Conservation (phyloP, 2,113 vertebrate species). For the Leucopternis melanops region DNA sequence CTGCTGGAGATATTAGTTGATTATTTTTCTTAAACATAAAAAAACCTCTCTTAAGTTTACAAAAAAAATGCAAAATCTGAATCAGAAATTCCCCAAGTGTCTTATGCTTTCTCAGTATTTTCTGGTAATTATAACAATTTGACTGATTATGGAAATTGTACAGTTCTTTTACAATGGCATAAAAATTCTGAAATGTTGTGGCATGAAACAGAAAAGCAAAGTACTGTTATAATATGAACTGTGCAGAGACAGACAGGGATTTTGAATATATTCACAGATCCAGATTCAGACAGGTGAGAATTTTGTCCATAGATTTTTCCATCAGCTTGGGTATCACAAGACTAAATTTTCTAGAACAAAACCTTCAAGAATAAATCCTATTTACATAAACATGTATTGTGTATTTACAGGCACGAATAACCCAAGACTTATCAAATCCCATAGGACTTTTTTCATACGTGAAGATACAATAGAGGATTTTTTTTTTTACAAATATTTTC, state of each 20-base stretch:
- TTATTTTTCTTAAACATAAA: slow-evolving; percentile 32
- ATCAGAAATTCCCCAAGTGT: slow-evolving; percentile 48
- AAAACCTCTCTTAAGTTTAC: slow-evolving; percentile 39
- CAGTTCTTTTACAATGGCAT: slow-evolving; percentile 53
- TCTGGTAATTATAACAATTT: slow-evolving; percentile 62
- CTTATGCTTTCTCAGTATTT: slow-evolving; percentile 60
- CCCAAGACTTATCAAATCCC: neutral
- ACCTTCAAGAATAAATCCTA: neutral
- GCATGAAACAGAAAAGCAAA: slow-evolving; percentile 45
- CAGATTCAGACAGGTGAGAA: neutral
- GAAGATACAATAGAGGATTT: neutral
- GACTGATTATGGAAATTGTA: slow-evolving; percentile 58
- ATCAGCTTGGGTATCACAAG: neutral
- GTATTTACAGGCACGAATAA: neutral
- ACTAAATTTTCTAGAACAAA: neutral
- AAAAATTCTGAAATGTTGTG: slow-evolving; percentile 63
- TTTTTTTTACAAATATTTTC: neutral
- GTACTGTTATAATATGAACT: slow-evolving; percentile 22
- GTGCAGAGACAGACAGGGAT: neutral
- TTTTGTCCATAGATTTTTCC: neutral
- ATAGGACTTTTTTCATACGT: neutral
- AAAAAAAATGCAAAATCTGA: slow-evolving; percentile 49
- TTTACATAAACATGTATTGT: neutral
- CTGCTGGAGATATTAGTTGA: neutral
- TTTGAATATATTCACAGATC: neutral